Base-by-base conservation (phyloP, 2,888 invertebrate species). In the Aethes cnicana region DNA sequence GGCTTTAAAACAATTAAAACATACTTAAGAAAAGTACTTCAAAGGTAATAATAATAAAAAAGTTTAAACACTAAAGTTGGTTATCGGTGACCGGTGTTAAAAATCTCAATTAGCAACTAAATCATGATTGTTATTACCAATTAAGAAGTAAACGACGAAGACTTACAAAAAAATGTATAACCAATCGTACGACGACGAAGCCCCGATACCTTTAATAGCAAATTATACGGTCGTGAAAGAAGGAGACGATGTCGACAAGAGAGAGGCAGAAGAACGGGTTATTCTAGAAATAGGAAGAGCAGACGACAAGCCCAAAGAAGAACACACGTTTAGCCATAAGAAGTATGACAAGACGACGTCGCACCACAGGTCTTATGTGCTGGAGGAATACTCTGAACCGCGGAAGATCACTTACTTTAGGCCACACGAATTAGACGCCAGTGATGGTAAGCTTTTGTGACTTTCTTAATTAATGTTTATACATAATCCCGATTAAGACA, bases 331-430 rank as follows among this genome's bases (percentile, higher is more conserved):
- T 54, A 89, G 88, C 0, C 90, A 90, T 54, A 90, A 90, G 67
- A 90, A 90, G 58, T 90, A 90, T 46, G 90, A 90, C 48, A 90
- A 89, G 59, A 90, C 89, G 0, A 90, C 84, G 57, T 83, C 89
- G 0, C 88, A 90, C 57, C 89, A 84, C 52, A 74, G 88, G 39
- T 84, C 89, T 1, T 89, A 88, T 52, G 81, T 88, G 49, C 59
- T 89, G 28, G 87, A 89, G n/a, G 85, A 87, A 52, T 87, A 82
- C 56, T 47, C 59, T 7, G 87, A 85, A 54, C 84, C 84, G 0
- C 71, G 75, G 18, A 68, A 80, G 39, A 68, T 84, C 0, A 74
- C 72, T 1, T 85, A 79, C 53, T 87, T 81, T 50, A 75, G 87
- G 50, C 76, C 85, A 0, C 81, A 87, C 57, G 87, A 88, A 44